Evolutionary conservation across 2,888 invertebrate genomes (phyloP).

Genomic region (Leptarthrus brevirostris): DNA sequence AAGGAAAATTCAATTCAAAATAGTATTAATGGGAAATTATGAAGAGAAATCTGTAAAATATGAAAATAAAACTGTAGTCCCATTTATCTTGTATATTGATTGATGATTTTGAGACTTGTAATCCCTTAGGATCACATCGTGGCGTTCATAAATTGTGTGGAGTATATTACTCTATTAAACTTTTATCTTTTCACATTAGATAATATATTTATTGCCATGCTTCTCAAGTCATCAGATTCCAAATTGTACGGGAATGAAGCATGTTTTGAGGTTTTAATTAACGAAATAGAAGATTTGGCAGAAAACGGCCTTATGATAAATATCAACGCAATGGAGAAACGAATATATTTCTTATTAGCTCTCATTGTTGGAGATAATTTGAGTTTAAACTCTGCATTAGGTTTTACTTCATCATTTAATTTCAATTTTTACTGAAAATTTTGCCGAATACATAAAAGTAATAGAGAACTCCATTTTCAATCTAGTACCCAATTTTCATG

Average conservation of each 20-base stretch:
- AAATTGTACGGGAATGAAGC: neutral
- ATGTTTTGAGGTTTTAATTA: conserved; percentile 6
- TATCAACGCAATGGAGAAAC: neutral
- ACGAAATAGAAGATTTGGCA: neutral
- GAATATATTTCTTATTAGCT: neutral
- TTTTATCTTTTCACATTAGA: no score
- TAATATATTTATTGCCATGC: conserved; percentile 56
- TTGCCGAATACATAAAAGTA: neutral
- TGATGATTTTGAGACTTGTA: neutral
- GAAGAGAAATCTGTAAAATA: no score
- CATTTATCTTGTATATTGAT: neutral
- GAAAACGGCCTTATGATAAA: neutral
- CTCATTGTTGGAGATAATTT: conserved; percentile 13
- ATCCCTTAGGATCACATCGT: conserved; percentile 14
- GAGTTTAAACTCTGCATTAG: neutral
- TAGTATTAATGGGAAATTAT: no score
- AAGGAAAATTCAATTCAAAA: no score
- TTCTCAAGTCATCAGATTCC: conserved; percentile 53
- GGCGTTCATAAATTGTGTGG: conserved; percentile 19
- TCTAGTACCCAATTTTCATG: neutral
- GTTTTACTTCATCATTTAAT: neutral
- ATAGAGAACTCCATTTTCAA: neutral
- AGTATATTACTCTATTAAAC: conserved; percentile 21
- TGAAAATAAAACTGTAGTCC: neutral
- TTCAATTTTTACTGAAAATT: neutral